Conservation (phyloP, 2,888 invertebrate genomes). For the Elmis aenea region DNA sequence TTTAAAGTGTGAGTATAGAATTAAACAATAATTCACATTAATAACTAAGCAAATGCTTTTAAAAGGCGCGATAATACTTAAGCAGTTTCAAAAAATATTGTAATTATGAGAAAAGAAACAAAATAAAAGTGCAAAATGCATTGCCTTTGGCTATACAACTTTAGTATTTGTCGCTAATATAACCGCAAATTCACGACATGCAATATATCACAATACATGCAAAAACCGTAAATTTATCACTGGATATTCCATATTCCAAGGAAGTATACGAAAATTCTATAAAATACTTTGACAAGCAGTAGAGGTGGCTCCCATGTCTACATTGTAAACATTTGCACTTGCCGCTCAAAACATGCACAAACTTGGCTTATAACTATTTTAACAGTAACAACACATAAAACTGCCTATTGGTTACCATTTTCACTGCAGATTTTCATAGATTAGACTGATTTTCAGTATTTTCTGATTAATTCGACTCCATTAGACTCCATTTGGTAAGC, state of each 20-base stretch:
- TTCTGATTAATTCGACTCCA: constrained; percentile 61
- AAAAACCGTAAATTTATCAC: not conserved
- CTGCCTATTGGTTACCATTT: constrained; percentile 47
- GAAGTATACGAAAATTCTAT: constrained; percentile 12
- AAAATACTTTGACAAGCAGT: constrained; percentile 41
- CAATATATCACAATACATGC: not conserved
- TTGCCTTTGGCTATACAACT: constrained; percentile 37
- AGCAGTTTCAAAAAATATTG: not conserved
- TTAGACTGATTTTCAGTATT: constrained; percentile 55
- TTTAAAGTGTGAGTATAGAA: not conserved
- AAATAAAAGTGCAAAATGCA: constrained; percentile 27
- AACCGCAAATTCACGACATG: not conserved
- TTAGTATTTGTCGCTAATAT: not conserved
- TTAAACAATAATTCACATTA: not conserved
- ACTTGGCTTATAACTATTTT: constrained; percentile 35
- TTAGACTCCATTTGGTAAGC: constrained; percentile 57
- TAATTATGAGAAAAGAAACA: constrained; percentile 6
- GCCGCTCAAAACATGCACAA: constrained; percentile 39
- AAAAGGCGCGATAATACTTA: not conserved
- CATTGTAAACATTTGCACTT: constrained; percentile 49
- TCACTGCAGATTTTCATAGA: constrained; percentile 45
- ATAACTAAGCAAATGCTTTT: not conserved
- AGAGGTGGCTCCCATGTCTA: constrained; percentile 51
- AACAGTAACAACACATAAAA: constrained; percentile 34
- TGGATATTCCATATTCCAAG: not conserved